phyloP scores from a whole-genome alignment of 2,113 vertebrate species.

The Megaptera novaeangliae region DNA sequence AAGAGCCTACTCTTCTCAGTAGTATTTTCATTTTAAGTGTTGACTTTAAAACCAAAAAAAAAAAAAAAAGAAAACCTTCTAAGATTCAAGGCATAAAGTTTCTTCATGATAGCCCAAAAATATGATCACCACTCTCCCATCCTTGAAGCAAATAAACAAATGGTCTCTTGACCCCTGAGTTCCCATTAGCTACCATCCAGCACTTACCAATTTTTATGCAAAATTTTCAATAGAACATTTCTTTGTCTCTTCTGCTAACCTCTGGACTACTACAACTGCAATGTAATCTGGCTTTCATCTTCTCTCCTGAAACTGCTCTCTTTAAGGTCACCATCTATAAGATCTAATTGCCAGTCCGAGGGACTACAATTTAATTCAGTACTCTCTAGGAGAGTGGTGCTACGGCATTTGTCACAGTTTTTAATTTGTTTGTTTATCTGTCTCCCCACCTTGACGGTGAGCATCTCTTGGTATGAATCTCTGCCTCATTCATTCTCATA shows the following conservation, averaged over 20 bases:
- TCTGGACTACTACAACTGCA: background rate
- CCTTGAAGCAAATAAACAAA: background rate
- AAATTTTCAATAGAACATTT: background rate
- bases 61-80: constrained; percentile 1
- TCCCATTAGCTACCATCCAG: background rate
- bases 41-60: constrained; percentile 35
- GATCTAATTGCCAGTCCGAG: background rate
- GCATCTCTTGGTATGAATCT: background rate
- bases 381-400: background rate
- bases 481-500: background rate
- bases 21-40: constrained; percentile 66
- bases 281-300: background rate
- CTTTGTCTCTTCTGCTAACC: background rate
- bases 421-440: background rate
- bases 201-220: constrained; percentile 14
- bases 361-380: background rate
- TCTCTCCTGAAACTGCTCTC: background rate
- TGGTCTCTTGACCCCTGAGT: background rate
- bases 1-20: constrained; percentile 53
- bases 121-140: background rate
- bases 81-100: background rate
- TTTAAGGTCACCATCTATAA: background rate
- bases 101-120: background rate
- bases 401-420: background rate
- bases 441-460: background rate